Percentiles rank a stretch among this genome's conserved stretches.
Conservation (phyloP, 35 echinoderm and acorn worm species). For the Heliocidaris erythrogramma region DNA sequence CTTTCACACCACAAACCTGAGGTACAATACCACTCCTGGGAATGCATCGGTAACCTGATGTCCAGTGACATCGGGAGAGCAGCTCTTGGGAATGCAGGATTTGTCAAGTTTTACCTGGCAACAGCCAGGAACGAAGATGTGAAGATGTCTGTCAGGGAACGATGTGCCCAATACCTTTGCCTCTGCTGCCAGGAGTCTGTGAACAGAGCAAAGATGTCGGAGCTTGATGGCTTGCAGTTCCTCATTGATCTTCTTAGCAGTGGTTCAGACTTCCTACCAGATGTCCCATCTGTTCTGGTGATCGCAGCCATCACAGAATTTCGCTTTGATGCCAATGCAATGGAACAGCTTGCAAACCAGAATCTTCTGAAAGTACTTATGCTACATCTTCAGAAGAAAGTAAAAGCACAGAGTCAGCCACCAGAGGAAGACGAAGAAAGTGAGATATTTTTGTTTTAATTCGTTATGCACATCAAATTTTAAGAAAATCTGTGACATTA, state of each 20-base stretch:
- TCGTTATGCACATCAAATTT: too few relatives aligned
- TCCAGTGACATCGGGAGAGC: slow-evolving; percentile 35
- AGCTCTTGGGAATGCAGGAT: slow-evolving; percentile 31
- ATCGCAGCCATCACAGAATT: slow-evolving; percentile 37
- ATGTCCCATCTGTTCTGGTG: slow-evolving; percentile 23
- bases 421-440: slow-evolving; percentile 8
- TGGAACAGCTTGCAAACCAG: not conserved
- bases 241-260: not conserved
- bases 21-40: slow-evolving; percentile 12
- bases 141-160: slow-evolving; percentile 42
- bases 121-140: not conserved
- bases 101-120: slow-evolving; percentile 41
- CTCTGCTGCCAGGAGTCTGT: slow-evolving; percentile 49
- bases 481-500: too few relatives aligned
- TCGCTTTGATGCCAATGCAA: not conserved
- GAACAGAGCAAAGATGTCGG: slow-evolving; percentile 37
- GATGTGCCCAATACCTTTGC: slow-evolving; percentile 41
- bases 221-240: slow-evolving; percentile 7
- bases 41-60: slow-evolving; percentile 40
- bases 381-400: slow-evolving; percentile 15
- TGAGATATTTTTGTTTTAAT: not conserved
- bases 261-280: not conserved
- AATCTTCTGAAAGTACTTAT: slow-evolving; percentile 23
- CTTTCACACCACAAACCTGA: slow-evolving; percentile 21
- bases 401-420: not conserved